phyloP scores from a whole-genome alignment of 2,113 vertebrate genomes.

The Felis catus region F.catus_Fca126_mat1.0 CM031417.1:33603501-33604000 shows the following conservation, averaged over 20 bases:
- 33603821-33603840: not conserved
- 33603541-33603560: no score
- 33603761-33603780: not conserved
- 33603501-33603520: no score
- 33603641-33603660: no score
- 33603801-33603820: not conserved
- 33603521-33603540: no score
- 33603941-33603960: not conserved
- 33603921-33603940: not conserved
- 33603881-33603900: not conserved
- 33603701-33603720: not conserved
- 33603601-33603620: no score
- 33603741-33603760: not conserved
- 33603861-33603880: not conserved
- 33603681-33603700: not conserved
- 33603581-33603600: no score
- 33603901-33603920: not conserved
- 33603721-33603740: not conserved
- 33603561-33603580: no score
- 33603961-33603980: slow-evolving; percentile 15
- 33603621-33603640: no score
- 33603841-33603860: not conserved
- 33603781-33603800: not conserved
- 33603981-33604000: slow-evolving; percentile 88
- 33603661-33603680: not conserved